phyloP scores from a whole-genome alignment of 2,888 invertebrate genomes.

The Lithophane semibrunnea region DNA sequence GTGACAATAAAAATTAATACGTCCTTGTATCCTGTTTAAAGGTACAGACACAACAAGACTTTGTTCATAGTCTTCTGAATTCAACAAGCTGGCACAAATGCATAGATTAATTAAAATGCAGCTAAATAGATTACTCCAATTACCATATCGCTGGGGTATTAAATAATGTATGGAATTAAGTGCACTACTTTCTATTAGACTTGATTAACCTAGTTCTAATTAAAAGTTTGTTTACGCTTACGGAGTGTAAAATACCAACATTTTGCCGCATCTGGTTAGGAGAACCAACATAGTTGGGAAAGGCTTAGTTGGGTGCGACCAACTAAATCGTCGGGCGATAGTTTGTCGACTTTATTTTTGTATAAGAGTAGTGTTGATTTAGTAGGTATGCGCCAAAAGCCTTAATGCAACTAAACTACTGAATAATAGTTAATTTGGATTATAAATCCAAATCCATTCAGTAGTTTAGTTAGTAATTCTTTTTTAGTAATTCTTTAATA shows the following conservation, averaged over 20 bases:
- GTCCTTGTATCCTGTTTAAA: too few relatives aligned
- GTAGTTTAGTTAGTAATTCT: too few relatives aligned
- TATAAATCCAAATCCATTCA: too few relatives aligned
- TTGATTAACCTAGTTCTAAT: conserved; percentile 46
- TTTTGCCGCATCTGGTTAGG: conserved; percentile 36
- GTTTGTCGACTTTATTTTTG: conserved; percentile 16
- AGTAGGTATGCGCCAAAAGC: background rate
- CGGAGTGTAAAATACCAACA: conserved; percentile 25
- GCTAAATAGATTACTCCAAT: conserved; percentile 56
- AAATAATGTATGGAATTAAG: conserved; percentile 57
- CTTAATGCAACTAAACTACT: background rate
- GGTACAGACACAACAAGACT: background rate
- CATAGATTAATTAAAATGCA: conserved; percentile 59
- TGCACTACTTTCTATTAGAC: conserved; percentile 56
- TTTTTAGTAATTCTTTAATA: too few relatives aligned
- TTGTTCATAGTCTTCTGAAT: conserved; percentile 37
- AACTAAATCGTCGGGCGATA: background rate
- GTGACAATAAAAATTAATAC: too few relatives aligned
- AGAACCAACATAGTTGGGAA: conserved; percentile 4
- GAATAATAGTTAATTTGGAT: background rate
- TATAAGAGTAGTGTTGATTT: background rate
- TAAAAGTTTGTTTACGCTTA: conserved; percentile 43
- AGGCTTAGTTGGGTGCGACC: conserved; percentile 1
- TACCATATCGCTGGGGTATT: conserved; percentile 61
- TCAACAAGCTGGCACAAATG: conserved; percentile 45